Evolutionary conservation across 2,113 vertebrate genomes (phyloP).

Genomic region (Phocoena sinus): DNA sequence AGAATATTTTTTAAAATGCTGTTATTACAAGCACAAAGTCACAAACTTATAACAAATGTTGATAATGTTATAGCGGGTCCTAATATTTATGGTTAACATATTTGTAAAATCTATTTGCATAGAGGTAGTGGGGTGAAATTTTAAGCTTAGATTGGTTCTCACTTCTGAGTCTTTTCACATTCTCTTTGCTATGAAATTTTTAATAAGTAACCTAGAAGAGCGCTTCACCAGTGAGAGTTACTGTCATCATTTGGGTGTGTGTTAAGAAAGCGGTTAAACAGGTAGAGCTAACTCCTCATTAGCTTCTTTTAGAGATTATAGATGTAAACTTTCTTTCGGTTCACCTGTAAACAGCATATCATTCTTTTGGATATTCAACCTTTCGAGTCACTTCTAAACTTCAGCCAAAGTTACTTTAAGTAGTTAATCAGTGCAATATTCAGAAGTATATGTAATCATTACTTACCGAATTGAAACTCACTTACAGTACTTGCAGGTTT

Average conservation of each 20-base stretch:
- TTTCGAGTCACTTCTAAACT: not conserved
- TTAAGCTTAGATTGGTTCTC: not conserved
- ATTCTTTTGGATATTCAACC: slow-evolving; percentile 25
- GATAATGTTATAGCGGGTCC: not conserved
- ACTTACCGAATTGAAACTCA: not conserved
- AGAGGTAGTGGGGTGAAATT: not conserved
- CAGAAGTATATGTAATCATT: not conserved
- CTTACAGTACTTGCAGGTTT: not conserved
- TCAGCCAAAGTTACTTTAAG: slow-evolving; percentile 11
- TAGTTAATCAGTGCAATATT: not conserved
- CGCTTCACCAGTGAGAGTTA: not conserved
- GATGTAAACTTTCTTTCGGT: slow-evolving; percentile 5
- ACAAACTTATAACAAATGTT: not conserved
- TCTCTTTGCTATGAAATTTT: slow-evolving; percentile 19
- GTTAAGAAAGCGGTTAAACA: slow-evolving; percentile 53
- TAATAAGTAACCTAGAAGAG: slow-evolving; percentile 53
- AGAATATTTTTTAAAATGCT: not conserved
- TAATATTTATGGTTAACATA: not conserved
- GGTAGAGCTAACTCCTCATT: slow-evolving; percentile 42
- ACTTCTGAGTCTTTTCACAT: not conserved
- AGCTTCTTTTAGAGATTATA: slow-evolving; percentile 37
- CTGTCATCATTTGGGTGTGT: slow-evolving; percentile 54
- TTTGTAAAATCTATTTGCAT: not conserved
- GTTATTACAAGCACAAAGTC: not conserved
- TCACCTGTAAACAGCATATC: not conserved